Conservation (phyloP, 2,797 vertebrate genomes). For the Mormyrops attenuatus region DNA sequence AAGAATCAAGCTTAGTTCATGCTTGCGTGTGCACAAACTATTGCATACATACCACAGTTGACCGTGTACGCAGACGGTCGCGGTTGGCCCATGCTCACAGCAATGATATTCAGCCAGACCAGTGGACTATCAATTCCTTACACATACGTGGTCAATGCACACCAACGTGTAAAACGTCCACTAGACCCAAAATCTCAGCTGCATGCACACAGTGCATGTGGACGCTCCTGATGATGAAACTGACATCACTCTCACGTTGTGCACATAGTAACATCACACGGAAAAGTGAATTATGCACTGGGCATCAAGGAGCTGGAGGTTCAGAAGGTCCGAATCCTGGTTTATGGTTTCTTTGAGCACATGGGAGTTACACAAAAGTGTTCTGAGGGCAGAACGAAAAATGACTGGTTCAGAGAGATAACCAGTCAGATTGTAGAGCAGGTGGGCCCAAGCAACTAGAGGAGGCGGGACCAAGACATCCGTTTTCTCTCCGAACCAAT, state of each 20-base stretch:
- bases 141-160: background rate
- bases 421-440: too few relatives aligned
- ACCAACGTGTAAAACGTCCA: background rate
- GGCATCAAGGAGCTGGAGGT: background rate
- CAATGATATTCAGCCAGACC: background rate
- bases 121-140: background rate
- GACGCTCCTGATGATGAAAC: background rate
- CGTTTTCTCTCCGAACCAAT: background rate
- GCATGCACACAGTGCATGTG: background rate
- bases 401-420: background rate
- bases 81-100: background rate
- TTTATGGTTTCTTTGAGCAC: background rate
- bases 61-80: background rate
- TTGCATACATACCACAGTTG: background rate
- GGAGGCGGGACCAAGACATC: too few relatives aligned
- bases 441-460: too few relatives aligned
- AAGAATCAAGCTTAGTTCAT: background rate
- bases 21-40: background rate
- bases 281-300: background rate
- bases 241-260: background rate
- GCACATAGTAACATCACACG: background rate
- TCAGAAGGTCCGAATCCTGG: background rate
- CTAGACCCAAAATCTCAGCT: background rate
- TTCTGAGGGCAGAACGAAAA: background rate
- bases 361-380: background rate